Percentiles rank a stretch among this genome's conserved stretches.
These are phyloP conservation scores for Paramormyrops kingsleyae DNA, from an alignment of 2,113 vertebrate genomes.

Conservation along the genomic window DNA sequence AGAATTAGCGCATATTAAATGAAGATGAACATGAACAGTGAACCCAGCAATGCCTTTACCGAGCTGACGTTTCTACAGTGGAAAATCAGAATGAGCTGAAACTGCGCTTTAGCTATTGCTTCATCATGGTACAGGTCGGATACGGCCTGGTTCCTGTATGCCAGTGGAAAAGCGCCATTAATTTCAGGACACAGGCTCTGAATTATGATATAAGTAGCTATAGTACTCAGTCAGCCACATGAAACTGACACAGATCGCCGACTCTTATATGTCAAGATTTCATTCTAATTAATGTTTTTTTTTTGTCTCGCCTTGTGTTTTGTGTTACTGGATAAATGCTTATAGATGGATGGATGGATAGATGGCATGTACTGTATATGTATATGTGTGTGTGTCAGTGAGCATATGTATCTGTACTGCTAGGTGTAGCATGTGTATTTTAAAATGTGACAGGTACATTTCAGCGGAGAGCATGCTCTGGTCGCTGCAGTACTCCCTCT, in stretches of 20 bases:
- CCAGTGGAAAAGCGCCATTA: background rate
- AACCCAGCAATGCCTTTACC: background rate
- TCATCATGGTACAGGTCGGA: background rate
- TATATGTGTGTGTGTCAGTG: background rate
- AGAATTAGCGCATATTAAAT: background rate
- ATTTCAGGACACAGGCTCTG: background rate
- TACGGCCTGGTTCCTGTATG: background rate
- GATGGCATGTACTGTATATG: background rate
- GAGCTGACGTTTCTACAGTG: background rate
- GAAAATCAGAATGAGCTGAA: background rate
- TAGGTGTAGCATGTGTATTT: background rate
- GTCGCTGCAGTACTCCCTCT: conserved; percentile 73
- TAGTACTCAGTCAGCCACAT: background rate
- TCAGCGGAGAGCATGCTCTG: conserved; percentile 80
- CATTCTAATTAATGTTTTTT: background rate
- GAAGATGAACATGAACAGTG: background rate
- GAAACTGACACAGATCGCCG: background rate
- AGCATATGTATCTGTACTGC: background rate
- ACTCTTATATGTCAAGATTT: background rate
- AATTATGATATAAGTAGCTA: background rate
- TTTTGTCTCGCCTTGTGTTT: background rate
- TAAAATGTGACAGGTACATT: conserved; percentile 62
- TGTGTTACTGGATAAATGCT: background rate
- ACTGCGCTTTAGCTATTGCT: background rate
- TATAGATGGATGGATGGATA: background rate